phyloP scores from a whole-genome alignment of 1,140 invertebrate genomes.

The Sycobia sp. region DNA sequence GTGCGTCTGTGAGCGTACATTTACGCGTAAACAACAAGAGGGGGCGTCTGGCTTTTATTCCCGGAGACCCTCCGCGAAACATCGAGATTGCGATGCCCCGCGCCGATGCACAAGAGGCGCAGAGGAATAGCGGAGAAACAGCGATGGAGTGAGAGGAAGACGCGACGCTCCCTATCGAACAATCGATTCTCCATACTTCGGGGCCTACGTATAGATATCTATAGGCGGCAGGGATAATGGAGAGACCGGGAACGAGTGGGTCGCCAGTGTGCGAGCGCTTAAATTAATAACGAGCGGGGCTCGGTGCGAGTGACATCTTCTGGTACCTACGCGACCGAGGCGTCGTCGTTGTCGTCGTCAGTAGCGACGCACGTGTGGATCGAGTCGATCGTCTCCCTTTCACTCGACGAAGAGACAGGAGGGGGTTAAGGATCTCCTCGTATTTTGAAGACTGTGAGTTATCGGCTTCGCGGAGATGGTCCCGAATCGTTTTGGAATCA shows the following conservation, averaged over 20 bases:
- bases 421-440: too few relatives aligned
- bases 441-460: too few relatives aligned
- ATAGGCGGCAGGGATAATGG: background rate
- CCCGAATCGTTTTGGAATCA: too few relatives aligned
- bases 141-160: background rate
- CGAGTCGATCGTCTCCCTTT: too few relatives aligned
- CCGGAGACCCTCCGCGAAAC: background rate
- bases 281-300: constrained; percentile 10
- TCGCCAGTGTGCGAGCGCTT: background rate
- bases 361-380: too few relatives aligned
- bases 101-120: too few relatives aligned
- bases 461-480: too few relatives aligned
- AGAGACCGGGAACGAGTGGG: background rate
- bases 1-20: background rate
- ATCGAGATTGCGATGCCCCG: background rate
- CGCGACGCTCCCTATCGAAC: background rate
- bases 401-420: too few relatives aligned
- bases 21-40: constrained; percentile 15
- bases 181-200: constrained; percentile 1
- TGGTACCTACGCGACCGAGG: background rate
- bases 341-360: too few relatives aligned
- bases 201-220: too few relatives aligned
- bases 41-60: background rate
- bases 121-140: too few relatives aligned
- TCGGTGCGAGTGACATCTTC: background rate